phyloP scores from a whole-genome alignment of 2,797 vertebrate genomes.

The Knipowitschia caucasica region DNA sequence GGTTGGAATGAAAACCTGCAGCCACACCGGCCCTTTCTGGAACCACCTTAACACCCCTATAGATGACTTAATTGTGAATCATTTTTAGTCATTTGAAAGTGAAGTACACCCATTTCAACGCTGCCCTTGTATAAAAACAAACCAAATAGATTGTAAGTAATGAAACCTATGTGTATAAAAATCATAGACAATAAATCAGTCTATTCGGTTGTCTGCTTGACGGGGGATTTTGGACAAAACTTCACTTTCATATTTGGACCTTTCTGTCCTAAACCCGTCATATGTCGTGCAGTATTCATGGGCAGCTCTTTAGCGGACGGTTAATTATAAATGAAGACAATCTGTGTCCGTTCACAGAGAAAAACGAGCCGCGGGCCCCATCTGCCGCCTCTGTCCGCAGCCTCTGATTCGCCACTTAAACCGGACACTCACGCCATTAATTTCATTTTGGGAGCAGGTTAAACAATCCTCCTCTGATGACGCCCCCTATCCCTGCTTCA shows the following conservation, averaged over 20 bases:
- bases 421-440: slow-evolving; percentile 62
- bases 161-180: no score
- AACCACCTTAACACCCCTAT: no score
- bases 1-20: no score
- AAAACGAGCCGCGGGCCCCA: slow-evolving; percentile 73
- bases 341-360: slow-evolving; percentile 79
- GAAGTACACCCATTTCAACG: no score
- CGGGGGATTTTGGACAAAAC: slow-evolving; percentile 3
- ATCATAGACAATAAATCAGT: no score
- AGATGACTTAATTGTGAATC: no score
- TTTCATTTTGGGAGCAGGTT: slow-evolving; percentile 69
- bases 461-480: slow-evolving; percentile 67
- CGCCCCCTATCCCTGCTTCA: slow-evolving; percentile 56
- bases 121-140: neutral
- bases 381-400: slow-evolving; percentile 71
- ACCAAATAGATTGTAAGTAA: neutral
- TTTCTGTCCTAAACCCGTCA: slow-evolving; percentile 30
- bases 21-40: no score
- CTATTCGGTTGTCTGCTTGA: neutral
- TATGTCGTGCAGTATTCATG: slow-evolving; percentile 62
- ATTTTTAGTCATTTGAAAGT: no score
- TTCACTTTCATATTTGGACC: slow-evolving; percentile 27
- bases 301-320: slow-evolving; percentile 62
- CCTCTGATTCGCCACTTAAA: slow-evolving; percentile 69
- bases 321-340: slow-evolving; percentile 86